Base-by-base conservation (phyloP, 1,140 invertebrate species). In the Stegodyphus dumicola region DNA sequence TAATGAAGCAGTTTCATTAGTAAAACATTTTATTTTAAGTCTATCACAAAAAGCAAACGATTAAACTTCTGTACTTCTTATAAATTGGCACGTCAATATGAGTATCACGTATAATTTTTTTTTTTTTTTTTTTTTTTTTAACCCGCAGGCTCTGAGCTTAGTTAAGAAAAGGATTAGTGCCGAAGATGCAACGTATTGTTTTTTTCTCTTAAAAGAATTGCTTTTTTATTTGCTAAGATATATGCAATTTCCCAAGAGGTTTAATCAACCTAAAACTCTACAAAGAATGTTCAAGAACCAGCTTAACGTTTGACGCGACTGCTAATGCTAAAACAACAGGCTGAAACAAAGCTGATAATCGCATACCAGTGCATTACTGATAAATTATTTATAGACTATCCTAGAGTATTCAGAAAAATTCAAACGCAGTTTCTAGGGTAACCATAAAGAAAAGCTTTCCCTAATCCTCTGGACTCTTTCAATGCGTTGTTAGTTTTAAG, bases 301-400 rank as follows among this genome's bases (percentile, higher is more conserved):
- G 71, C 71, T 75, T 83, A 60, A 75, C 33, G 18, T 75, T 75
- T 66, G 70, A 83, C 75, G 71, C 71, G 65, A 66, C 66, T 71
- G 54, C 65, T 83, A 83, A 74, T 54, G 71, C 49, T 75, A 74
- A 83, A 83, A 83, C 79, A 83, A 83, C 71, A 52, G n/a, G 56
- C 53, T 18, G 18, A 74, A 73, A 81, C 79, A 81, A 83, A 75
- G 79, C 71, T 74, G 79, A 65, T 83, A 83, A 83, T 83, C 70
- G 51, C 17, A 18, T 65, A 9, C n/a, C 11, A 15, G 33, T 65
- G 48, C 66, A 33, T 65, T 56, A 70, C 52, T 75, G 69, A 83
- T 83, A 74, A 74, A 83, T 75, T 74, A 83, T 83, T 83, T 83
- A 83, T 83, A 17, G 17, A 75, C 7, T 15, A 18, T 48, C 52